These are phyloP conservation scores for Macaca nemestrina DNA, from an alignment of 2,113 vertebrate genomes.

Conservation along the genomic window DNA sequence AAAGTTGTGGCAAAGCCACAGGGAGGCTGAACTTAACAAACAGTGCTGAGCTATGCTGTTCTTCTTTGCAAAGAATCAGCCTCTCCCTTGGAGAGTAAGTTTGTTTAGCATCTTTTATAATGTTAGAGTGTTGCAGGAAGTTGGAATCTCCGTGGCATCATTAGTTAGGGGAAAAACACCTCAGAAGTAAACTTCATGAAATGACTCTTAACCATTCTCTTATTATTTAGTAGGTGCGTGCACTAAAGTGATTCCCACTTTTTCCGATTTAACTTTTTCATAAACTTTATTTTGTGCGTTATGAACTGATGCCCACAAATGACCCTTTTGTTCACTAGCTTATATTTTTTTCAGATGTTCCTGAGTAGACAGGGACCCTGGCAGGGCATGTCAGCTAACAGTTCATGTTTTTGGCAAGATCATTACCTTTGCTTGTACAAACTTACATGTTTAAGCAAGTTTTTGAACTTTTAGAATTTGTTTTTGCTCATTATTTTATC, in stretches of 20 bases:
- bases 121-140: slow-evolving; percentile 5
- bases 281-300: background rate
- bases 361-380: background rate
- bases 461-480: background rate
- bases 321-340: background rate
- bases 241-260: background rate
- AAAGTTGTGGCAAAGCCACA: slow-evolving; percentile 56
- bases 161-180: slow-evolving; percentile 8
- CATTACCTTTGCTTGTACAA: background rate
- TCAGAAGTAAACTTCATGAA: background rate
- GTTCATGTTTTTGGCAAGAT: background rate
- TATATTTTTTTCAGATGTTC: background rate
- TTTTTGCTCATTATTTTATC: background rate
- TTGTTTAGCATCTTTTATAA: slow-evolving; percentile 62
- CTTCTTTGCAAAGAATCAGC: slow-evolving; percentile 55
- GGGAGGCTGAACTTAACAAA: slow-evolving; percentile 42
- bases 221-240: background rate
- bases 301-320: background rate
- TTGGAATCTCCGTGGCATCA: background rate
- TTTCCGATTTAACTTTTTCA: background rate
- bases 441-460: background rate
- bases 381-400: background rate
- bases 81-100: slow-evolving; percentile 63
- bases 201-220: background rate
- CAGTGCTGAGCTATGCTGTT: slow-evolving; percentile 68